Conservation (phyloP, 2,113 vertebrate genomes). For the Alectura lathami region DNA sequence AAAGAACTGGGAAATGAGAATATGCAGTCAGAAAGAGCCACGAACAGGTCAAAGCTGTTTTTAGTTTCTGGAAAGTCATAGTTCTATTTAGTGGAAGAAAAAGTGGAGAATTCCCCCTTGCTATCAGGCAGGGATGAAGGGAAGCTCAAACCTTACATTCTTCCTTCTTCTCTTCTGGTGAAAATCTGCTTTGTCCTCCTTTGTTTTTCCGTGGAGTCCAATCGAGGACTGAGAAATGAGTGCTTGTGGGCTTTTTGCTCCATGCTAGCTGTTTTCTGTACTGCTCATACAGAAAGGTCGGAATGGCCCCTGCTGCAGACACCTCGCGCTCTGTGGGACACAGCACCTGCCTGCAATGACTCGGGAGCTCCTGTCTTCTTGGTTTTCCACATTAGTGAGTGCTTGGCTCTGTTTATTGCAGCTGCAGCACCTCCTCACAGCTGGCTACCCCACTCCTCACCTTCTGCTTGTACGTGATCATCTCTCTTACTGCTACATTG, state of each 20-base stretch:
- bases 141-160: not conserved
- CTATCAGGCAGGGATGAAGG: not conserved
- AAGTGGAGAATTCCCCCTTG: not conserved
- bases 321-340: not conserved
- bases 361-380: not conserved
- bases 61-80: not conserved
- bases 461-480: not conserved
- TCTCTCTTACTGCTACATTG: not conserved
- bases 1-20: not conserved
- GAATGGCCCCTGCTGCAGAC: not conserved
- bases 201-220: not conserved
- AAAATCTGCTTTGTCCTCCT: not conserved
- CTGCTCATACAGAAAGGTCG: not conserved
- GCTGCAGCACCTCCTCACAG: not conserved
- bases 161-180: not conserved
- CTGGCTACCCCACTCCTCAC: not conserved
- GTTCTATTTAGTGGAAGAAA: not conserved
- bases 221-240: not conserved
- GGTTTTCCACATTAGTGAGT: rapidly evolving
- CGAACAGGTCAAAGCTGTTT: not conserved
- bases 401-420: not conserved
- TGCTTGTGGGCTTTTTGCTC: not conserved
- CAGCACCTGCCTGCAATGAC: not conserved
- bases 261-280: not conserved
- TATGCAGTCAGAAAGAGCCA: not conserved